These are phyloP conservation scores for Melanotaenia pygmaea DNA, from an alignment of 2,797 vertebrate genomes.

Conservation along the genomic window DNA sequence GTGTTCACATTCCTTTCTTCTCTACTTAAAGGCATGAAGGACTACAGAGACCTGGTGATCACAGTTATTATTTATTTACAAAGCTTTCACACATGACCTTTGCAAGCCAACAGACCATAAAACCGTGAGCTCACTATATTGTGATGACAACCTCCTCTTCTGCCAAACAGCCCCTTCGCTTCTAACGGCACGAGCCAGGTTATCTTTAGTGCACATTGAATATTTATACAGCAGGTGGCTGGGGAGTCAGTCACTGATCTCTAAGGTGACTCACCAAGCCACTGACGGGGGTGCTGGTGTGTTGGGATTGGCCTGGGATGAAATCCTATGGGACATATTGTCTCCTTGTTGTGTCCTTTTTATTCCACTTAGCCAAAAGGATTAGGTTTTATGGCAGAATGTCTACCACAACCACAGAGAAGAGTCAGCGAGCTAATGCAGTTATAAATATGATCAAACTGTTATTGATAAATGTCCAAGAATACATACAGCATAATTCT, in stretches of 20 bases:
- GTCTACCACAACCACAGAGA: conserved; percentile 16
- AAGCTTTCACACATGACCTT: conserved; percentile 67
- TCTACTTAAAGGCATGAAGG: conserved; percentile 62
- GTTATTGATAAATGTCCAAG: conserved; percentile 31
- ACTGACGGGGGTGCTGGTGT: conserved; percentile 58
- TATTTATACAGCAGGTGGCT: conserved; percentile 79
- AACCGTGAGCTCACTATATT: conserved; percentile 49
- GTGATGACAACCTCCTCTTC: conserved; percentile 53
- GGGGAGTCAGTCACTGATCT: conserved; percentile 78
- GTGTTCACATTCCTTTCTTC: conserved; percentile 6
- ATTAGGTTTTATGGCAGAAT: conserved; percentile 57
- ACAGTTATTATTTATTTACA: conserved; percentile 73
- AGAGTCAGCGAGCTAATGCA: conserved; percentile 36
- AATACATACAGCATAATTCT: conserved; percentile 26
- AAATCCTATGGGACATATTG: conserved; percentile 71
- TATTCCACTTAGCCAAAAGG: conserved; percentile 55
- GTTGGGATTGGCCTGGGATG: conserved; percentile 54
- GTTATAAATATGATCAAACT: conserved; percentile 28
- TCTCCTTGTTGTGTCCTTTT: conserved; percentile 75
- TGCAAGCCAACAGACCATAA: conserved; percentile 36
- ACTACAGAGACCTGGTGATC: conserved; percentile 46
- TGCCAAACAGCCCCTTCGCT: conserved; percentile 49
- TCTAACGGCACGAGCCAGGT: conserved; percentile 54
- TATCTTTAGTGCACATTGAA: conserved; percentile 82
- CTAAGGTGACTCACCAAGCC: conserved; percentile 79